Conservation (phyloP, 2,888 invertebrate genomes). For the Euproctis similis region DNA sequence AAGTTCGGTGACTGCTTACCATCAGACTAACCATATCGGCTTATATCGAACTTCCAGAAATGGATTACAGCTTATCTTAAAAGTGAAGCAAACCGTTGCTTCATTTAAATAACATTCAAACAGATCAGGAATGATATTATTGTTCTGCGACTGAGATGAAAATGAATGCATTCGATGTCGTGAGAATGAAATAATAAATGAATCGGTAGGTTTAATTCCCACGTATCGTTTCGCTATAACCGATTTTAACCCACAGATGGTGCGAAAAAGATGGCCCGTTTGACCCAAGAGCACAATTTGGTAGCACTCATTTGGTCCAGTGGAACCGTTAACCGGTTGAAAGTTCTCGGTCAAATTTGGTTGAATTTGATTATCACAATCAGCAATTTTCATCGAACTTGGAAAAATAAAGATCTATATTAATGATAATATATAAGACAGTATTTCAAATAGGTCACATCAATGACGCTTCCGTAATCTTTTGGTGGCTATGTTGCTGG, state of each 20-base stretch:
- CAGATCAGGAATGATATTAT: slow-evolving; percentile 35
- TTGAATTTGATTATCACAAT: too few species aligned
- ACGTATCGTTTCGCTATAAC: slow-evolving; percentile 51
- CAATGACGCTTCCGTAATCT: too few species aligned
- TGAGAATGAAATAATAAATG: slow-evolving; percentile 58
- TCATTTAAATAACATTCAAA: slow-evolving; percentile 22
- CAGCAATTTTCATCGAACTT: too few species aligned
- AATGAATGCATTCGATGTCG: slow-evolving; percentile 41
- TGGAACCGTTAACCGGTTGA: slow-evolving; percentile 1
- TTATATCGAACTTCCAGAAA: too few species aligned
- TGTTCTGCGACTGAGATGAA: slow-evolving; percentile 46
- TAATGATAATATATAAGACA: too few species aligned
- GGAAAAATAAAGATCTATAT: too few species aligned
- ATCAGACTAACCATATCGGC: too few species aligned
- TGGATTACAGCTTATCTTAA: too few species aligned
- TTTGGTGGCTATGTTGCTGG: too few species aligned
- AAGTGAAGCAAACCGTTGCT: slow-evolving; percentile 13
- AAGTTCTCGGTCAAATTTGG: too few species aligned
- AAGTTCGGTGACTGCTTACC: too few species aligned
- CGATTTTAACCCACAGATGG: slow-evolving; percentile 45
- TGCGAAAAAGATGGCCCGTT: slow-evolving; percentile 38
- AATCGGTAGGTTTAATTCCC: slow-evolving; percentile 39
- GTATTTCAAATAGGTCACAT: too few species aligned
- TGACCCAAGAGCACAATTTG: slow-evolving; percentile 25
- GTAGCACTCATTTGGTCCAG: slow-evolving; percentile 17